These are phyloP conservation scores for Cosmia pyralina DNA, from an alignment of 2,888 invertebrate genomes.

Conservation along the genomic window DNA sequence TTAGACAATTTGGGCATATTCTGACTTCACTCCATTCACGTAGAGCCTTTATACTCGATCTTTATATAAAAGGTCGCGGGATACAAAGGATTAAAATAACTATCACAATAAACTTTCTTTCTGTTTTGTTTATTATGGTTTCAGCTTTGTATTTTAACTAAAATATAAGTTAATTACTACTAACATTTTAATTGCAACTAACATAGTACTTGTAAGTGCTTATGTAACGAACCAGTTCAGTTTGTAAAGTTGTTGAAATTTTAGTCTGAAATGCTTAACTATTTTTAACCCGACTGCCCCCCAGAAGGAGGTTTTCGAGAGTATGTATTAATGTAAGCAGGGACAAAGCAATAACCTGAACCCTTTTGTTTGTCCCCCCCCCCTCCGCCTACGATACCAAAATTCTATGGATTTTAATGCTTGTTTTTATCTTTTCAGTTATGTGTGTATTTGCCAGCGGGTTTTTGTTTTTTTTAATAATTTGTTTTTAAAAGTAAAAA, in stretches of 20 bases:
- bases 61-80: slow-evolving; percentile 69
- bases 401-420: too few relatives aligned
- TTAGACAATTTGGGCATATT: slow-evolving; percentile 87
- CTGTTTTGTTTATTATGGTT: slow-evolving; percentile 45
- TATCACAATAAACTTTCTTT: slow-evolving; percentile 60
- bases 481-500: slow-evolving; percentile 9
- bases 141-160: slow-evolving; percentile 35
- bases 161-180: slow-evolving; percentile 27
- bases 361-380: too few relatives aligned
- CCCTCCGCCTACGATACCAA: too few relatives aligned
- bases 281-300: too few relatives aligned
- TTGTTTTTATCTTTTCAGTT: too few relatives aligned
- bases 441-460: too few relatives aligned
- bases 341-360: too few relatives aligned
- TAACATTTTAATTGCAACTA: too few relatives aligned
- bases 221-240: slow-evolving; percentile 28
- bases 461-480: too few relatives aligned
- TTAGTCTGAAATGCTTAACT: slow-evolving; percentile 3
- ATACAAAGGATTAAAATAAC: slow-evolving; percentile 64
- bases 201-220: slow-evolving; percentile 18
- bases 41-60: slow-evolving; percentile 73
- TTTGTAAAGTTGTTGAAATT: slow-evolving; percentile 22
- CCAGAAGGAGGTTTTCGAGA: too few relatives aligned
- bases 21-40: slow-evolving; percentile 84
- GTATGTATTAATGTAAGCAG: too few relatives aligned